Percentiles rank a stretch among this genome's conserved stretches.
phyloP scores from a whole-genome alignment of 1,140 invertebrate species.

The Tetranychus cinnabarinus region DNA sequence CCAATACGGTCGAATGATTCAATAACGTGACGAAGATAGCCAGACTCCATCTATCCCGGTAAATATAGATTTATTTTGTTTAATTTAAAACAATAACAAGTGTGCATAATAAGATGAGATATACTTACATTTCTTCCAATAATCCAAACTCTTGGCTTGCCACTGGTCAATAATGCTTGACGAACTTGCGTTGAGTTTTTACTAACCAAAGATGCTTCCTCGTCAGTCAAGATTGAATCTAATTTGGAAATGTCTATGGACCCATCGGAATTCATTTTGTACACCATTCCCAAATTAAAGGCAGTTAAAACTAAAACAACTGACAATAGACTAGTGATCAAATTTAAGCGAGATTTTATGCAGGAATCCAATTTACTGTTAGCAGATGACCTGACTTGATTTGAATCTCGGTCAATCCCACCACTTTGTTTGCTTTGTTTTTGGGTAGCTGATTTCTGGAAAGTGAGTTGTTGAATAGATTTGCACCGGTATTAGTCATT shows the following conservation, averaged over 20 bases:
- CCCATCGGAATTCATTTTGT: too few relatives aligned
- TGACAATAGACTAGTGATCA: too few relatives aligned
- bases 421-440: neutral
- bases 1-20: slow-evolving; percentile 18
- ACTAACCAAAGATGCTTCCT: neutral
- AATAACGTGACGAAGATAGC: slow-evolving; percentile 19
- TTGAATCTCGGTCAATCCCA: neutral
- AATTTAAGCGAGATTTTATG: too few relatives aligned
- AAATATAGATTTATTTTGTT: neutral
- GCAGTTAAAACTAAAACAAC: too few relatives aligned
- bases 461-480: neutral
- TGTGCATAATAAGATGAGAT: neutral
- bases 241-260: too few relatives aligned
- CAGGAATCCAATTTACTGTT: too few relatives aligned
- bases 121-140: slow-evolving; percentile 3
- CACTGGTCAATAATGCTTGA: neutral
- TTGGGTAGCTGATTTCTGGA: neutral
- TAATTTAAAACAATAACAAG: too few relatives aligned
- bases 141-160: slow-evolving; percentile 5
- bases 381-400: too few relatives aligned
- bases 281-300: too few relatives aligned
- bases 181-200: neutral
- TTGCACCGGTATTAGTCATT: neutral
- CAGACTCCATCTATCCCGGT: slow-evolving; percentile 14
- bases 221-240: too few relatives aligned